Percentiles rank a stretch among this genome's conserved stretches.
These are phyloP conservation scores for Dicrostonyx torquatus DNA, from an alignment of 2,797 vertebrate genomes.

Conservation along the genomic window DNA sequence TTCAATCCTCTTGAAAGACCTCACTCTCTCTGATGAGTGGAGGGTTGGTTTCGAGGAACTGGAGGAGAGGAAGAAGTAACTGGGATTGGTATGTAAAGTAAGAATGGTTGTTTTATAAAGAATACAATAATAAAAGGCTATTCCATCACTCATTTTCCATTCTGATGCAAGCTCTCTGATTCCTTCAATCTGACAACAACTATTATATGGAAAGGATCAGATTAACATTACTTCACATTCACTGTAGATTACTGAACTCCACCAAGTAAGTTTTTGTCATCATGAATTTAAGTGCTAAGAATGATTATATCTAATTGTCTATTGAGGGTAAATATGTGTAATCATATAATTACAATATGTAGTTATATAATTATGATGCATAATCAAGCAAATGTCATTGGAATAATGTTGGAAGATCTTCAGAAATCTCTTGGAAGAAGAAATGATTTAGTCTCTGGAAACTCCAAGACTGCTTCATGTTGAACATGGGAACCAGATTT, in stretches of 20 bases:
- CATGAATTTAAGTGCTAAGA: slow-evolving; percentile 67
- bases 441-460: slow-evolving; percentile 67
- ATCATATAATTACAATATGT: slow-evolving; percentile 82
- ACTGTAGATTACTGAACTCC: slow-evolving; percentile 2
- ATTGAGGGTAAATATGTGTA: slow-evolving; percentile 81
- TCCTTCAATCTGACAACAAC: background rate
- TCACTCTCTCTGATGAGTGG: no score
- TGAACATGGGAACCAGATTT: background rate
- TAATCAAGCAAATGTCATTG: slow-evolving; percentile 83
- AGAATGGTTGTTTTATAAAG: no score
- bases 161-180: background rate
- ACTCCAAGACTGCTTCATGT: slow-evolving; percentile 32
- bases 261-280: slow-evolving; percentile 56
- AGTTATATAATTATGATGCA: slow-evolving; percentile 82
- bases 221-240: background rate
- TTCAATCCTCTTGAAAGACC: no score
- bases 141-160: slow-evolving; percentile 11
- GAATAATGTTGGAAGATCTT: slow-evolving; percentile 76
- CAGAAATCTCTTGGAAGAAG: slow-evolving; percentile 69
- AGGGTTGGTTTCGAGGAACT: no score
- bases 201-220: background rate
- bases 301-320: slow-evolving; percentile 82
- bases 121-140: no score
- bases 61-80: no score
- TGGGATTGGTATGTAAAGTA: no score